These are phyloP conservation scores for Felis chaus DNA, from an alignment of 2,113 vertebrate species.

Conservation along the genomic window DNA sequence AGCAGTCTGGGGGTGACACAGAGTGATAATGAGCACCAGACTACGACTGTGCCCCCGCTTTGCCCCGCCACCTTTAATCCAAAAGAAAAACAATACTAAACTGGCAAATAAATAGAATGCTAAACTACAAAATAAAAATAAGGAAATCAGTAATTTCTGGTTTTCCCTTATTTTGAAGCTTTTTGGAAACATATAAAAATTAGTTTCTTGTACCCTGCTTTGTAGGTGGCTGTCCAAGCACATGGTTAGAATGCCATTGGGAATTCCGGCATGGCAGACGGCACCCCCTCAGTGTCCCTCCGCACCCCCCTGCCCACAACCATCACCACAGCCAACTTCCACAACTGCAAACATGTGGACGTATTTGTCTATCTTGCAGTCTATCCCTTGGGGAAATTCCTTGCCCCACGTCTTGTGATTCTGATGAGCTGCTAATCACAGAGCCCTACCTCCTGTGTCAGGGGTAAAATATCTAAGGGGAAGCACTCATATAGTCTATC, in stretches of 20 bases:
- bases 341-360: not conserved
- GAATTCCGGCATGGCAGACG: not conserved
- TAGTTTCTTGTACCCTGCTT: not conserved
- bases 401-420: too few relatives aligned
- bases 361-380: not conserved
- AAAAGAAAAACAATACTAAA: not conserved
- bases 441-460: not conserved
- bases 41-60: not conserved
- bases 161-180: not conserved
- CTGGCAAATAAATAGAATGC: not conserved
- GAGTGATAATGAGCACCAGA: not conserved
- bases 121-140: not conserved
- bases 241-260: not conserved
- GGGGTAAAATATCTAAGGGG: not conserved
- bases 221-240: not conserved
- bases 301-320: fast-evolving
- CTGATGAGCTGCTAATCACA: not conserved
- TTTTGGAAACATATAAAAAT: not conserved
- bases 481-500: not conserved
- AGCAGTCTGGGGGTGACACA: too few relatives aligned
- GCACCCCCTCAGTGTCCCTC: too few relatives aligned
- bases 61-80: not conserved
- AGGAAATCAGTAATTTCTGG: not conserved
- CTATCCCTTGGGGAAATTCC: not conserved
- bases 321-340: not conserved